Percentiles rank a stretch among this genome's conserved stretches.
phyloP scores from a whole-genome alignment of 2,888 invertebrate species.

The Dryomyza anilis region DNA sequence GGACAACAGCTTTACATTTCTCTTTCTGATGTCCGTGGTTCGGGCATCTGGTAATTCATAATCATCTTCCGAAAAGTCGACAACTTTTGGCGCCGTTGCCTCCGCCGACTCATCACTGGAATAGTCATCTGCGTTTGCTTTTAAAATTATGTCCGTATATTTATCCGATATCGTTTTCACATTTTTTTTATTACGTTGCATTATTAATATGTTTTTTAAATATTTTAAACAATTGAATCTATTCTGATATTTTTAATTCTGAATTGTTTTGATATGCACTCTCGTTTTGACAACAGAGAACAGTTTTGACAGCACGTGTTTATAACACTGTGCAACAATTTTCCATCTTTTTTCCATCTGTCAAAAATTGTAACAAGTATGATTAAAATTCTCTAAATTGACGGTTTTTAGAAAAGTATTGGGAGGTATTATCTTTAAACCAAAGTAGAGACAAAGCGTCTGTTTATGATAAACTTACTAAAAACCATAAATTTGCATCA shows the following conservation, averaged over 20 bases:
- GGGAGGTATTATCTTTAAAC: too few relatives aligned
- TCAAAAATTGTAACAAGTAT: too few relatives aligned
- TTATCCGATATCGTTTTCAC: slow-evolving; percentile 65
- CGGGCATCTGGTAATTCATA: slow-evolving; percentile 56
- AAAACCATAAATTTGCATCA: too few relatives aligned
- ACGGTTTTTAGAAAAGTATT: too few relatives aligned
- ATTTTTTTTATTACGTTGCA: slow-evolving; percentile 34
- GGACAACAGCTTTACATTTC: slow-evolving; percentile 70
- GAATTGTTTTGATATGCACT: slow-evolving; percentile 16
- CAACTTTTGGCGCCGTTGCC: slow-evolving; percentile 67
- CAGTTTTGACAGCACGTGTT: slow-evolving; percentile 35
- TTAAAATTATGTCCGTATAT: slow-evolving; percentile 69
- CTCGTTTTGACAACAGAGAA: too few relatives aligned
- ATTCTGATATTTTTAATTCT: neutral
- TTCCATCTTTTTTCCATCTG: neutral
- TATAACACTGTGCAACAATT: slow-evolving; percentile 12
- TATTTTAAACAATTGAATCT: neutral
- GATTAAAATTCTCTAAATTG: too few relatives aligned
- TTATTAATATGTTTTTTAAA: neutral
- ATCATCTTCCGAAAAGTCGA: slow-evolving; percentile 51
- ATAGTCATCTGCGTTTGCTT: slow-evolving; percentile 69
- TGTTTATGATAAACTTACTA: too few relatives aligned
- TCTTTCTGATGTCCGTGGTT: slow-evolving; percentile 71
- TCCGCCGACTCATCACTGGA: slow-evolving; percentile 59
- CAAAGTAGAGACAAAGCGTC: too few relatives aligned